Conservation (phyloP, 2,888 invertebrate genomes). For the Auanema freiburgensis region DNA sequence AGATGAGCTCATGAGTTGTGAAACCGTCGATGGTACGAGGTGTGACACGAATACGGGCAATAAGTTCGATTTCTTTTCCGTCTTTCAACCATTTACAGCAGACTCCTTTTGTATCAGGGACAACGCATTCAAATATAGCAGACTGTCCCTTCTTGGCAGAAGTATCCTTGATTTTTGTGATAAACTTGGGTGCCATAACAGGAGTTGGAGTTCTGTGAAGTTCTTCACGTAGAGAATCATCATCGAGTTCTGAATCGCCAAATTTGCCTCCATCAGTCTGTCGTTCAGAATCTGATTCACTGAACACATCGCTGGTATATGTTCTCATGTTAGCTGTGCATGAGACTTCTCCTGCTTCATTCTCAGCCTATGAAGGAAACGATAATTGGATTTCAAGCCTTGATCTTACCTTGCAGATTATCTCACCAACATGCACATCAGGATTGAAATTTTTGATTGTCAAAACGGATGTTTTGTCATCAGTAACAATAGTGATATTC, state of each 20-base stretch:
- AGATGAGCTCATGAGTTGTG: slow-evolving; percentile 52
- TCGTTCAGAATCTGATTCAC: slow-evolving; percentile 59
- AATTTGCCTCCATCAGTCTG: slow-evolving; percentile 39
- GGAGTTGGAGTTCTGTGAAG: slow-evolving; percentile 61
- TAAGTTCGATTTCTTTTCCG: slow-evolving; percentile 62
- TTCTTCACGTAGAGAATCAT: slow-evolving; percentile 54
- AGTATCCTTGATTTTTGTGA: slow-evolving; percentile 63
- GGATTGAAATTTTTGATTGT: slow-evolving; percentile 72
- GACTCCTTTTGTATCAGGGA: slow-evolving; percentile 64
- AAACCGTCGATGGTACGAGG: slow-evolving; percentile 49
- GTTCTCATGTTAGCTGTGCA: slow-evolving; percentile 64
- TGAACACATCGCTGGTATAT: slow-evolving; percentile 62
- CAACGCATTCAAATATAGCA: slow-evolving; percentile 65
- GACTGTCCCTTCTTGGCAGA: slow-evolving; percentile 58
- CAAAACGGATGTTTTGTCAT: slow-evolving; percentile 80
- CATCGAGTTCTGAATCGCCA: slow-evolving; percentile 22
- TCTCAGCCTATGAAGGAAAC: slow-evolving; percentile 53
- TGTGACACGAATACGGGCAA: slow-evolving; percentile 63
- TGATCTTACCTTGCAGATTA: slow-evolving; percentile 58
- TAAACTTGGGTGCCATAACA: slow-evolving; percentile 64
- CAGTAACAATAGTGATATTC: slow-evolving; percentile 72
- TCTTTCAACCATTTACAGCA: slow-evolving; percentile 63
- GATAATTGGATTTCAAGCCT: neutral
- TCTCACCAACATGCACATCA: slow-evolving; percentile 64
- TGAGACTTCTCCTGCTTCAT: slow-evolving; percentile 65